A percentile compares a stretch with the other conserved stretches of the same genome.
Evolutionary conservation across 2,888 invertebrate genomes (phyloP).

Genomic region (Lutraria lutraria): DNA sequence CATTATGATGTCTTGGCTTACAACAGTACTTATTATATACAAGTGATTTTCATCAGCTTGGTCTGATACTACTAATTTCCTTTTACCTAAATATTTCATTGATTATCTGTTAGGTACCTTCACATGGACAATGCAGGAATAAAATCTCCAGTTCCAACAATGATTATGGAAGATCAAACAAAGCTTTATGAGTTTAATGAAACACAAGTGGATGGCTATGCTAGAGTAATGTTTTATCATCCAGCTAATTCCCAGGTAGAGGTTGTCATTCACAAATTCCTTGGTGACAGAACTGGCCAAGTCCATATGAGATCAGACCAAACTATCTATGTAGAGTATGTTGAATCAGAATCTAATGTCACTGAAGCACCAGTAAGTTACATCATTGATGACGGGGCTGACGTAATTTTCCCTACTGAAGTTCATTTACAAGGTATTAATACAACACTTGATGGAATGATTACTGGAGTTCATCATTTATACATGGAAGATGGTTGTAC

Average conservation of each 20-base stretch:
- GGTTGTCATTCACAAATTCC: conserved; percentile 73
- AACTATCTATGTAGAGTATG: conserved; percentile 73
- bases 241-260: conserved; percentile 50
- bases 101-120: conserved; percentile 58
- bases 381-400: conserved; percentile 76
- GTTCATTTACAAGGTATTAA: conserved; percentile 80
- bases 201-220: conserved; percentile 74
- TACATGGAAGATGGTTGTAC: conserved; percentile 76
- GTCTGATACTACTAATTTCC: not conserved
- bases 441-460: conserved; percentile 74
- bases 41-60: no score
- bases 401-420: conserved; percentile 79
- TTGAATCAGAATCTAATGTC: conserved; percentile 76
- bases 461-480: conserved; percentile 78
- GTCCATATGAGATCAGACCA: conserved; percentile 76
- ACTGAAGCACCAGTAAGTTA: conserved; percentile 82
- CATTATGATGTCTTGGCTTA: no score
- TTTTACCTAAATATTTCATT: not conserved
- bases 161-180: conserved; percentile 77
- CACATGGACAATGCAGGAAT: conserved; percentile 78
- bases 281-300: conserved; percentile 80
- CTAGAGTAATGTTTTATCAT: conserved; percentile 76
- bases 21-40: no score
- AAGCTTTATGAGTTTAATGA: conserved; percentile 78
- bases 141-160: conserved; percentile 73